phyloP scores from a whole-genome alignment of 2,888 invertebrate species.

The Melinopterus prodromus region DNA sequence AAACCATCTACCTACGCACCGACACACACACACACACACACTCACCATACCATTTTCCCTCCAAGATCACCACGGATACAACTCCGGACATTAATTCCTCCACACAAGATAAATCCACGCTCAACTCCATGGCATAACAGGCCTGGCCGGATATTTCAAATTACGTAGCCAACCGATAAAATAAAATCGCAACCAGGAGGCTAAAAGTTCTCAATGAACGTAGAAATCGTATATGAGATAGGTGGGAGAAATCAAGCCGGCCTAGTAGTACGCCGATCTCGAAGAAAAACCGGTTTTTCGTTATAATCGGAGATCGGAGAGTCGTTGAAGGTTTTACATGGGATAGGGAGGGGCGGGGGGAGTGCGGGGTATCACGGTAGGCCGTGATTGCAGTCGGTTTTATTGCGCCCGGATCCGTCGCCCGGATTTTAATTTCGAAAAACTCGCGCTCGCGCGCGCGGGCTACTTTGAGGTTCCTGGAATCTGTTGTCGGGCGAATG shows the following conservation, averaged over 20 bases:
- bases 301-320: background rate
- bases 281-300: background rate
- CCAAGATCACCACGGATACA: background rate
- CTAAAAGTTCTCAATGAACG: slow-evolving; percentile 5
- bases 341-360: background rate
- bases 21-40: background rate
- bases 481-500: background rate
- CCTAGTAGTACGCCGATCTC: background rate
- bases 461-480: background rate
- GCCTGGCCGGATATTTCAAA: background rate
- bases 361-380: background rate
- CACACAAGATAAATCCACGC: background rate
- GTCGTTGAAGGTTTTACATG: background rate
- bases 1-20: slow-evolving; percentile 4
- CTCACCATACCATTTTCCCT: background rate
- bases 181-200: background rate
- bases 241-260: background rate
- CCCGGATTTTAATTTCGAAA: background rate
- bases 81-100: background rate
- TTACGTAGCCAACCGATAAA: background rate
- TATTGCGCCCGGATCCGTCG: background rate
- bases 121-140: background rate
- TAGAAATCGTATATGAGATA: background rate
- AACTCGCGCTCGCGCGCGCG: background rate
- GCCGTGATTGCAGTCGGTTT: background rate